phyloP scores from a whole-genome alignment of 2,113 vertebrate genomes.

The Ariopsis seemanni region DNA sequence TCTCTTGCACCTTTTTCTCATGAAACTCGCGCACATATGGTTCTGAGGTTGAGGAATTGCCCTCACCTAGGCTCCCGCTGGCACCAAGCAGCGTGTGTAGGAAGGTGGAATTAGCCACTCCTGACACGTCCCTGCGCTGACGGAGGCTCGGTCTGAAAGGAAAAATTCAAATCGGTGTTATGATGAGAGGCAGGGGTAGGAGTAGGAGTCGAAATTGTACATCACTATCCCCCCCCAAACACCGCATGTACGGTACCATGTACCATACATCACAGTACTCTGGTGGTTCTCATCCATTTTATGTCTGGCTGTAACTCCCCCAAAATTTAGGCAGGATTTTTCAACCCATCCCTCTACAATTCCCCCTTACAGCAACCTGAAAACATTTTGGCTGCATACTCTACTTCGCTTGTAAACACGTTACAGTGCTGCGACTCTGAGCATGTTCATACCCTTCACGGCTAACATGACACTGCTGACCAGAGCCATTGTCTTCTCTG shows the following conservation, averaged over 20 bases:
- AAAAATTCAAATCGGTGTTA: neutral
- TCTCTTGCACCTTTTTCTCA: conserved; percentile 82
- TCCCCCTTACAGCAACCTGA: neutral
- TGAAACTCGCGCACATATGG: conserved; percentile 79
- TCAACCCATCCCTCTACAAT: neutral
- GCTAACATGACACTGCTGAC: too few species aligned
- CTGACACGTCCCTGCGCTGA: conserved; percentile 84
- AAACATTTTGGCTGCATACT: neutral
- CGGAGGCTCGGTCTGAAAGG: conserved; percentile 77
- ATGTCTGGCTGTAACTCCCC: neutral
- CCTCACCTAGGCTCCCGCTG: conserved; percentile 68
- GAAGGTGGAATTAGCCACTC: conserved; percentile 78
- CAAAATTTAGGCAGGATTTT: neutral
- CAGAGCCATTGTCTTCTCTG: neutral
- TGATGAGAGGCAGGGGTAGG: neutral
- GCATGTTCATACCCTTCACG: neutral
- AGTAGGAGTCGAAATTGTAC: neutral
- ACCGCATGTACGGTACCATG: neutral
- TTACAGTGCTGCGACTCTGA: neutral
- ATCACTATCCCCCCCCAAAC: rapidly evolving
- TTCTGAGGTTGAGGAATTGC: conserved; percentile 69
- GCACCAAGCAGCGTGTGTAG: conserved; percentile 52
- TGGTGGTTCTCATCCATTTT: neutral
- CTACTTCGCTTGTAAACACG: conserved; percentile 2
- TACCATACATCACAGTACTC: neutral